Evolutionary conservation across 2,797 vertebrate species (phyloP), one percentile per base, ranked within the genome.

Genomic region (Hoplostethus atlanticus): DNA sequence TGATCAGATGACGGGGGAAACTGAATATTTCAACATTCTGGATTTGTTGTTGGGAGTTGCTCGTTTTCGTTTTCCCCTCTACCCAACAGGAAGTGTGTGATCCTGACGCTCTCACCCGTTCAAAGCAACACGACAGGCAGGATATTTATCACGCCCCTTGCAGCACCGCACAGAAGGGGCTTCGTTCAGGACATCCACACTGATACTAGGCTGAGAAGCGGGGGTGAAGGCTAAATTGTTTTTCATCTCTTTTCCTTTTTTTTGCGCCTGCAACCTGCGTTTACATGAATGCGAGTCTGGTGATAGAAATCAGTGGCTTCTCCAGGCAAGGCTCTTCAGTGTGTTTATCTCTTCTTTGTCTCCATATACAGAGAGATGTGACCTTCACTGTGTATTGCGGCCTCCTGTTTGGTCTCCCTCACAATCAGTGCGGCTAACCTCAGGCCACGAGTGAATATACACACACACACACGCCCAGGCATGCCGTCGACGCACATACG

Each of bases 1-100:
- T 13, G 76, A 71, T 83, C 77, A 44, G 36, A 80, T 81, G 65
- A 80, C 64, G 30, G 70, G 44, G 76, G 62, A 65, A 83, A 82
- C 36, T 0, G 0, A 61, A 15, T 46, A 53, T 64, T 65, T 76
- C 52, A 62, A 68, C 70, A 64, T 63, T 69, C 53, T 71, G 59
- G n/a, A 59, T 71, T 66, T 58, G 69, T 71, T 65, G 65, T 56
- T 21, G 0, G 48, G 30, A 83, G 30, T 47, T 67, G 48, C 50
- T 30, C 68, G 56, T 60, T 65, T 76, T 77, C 38, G 21, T 21
- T 21, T 21, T 34, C 72, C 46, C 67, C 63, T 72, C 25, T 55
- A 10, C 4, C 36, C 55, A 52, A 56, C 62, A 83, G 80, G 80
- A 85, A 48, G 59, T 76, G 56, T 71, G 62, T 61, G 66, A 75